Conservation (phyloP, 1,140 invertebrate species). For the Brachionus rotundiformis region DNA sequence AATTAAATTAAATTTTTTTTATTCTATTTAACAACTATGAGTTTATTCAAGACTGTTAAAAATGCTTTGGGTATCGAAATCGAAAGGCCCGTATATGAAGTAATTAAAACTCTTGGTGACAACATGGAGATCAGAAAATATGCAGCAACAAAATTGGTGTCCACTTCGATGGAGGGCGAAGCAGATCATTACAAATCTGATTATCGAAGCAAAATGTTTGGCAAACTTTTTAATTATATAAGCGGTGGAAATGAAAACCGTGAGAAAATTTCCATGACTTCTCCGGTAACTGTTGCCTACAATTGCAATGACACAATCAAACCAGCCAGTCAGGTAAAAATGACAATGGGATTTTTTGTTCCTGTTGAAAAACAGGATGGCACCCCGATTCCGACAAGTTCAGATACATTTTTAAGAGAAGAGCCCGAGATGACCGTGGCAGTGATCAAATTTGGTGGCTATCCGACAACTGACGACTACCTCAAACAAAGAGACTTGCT, state of each 20-base stretch:
- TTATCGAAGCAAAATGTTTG: slow-evolving; percentile 54
- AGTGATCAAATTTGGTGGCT: slow-evolving; percentile 20
- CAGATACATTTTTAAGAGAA: slow-evolving; percentile 16
- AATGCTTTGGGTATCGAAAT: slow-evolving; percentile 20
- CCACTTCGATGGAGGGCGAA: slow-evolving; percentile 55
- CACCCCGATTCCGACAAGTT: neutral
- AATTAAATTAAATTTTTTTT: too few species aligned
- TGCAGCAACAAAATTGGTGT: slow-evolving; percentile 57
- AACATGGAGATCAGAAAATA: slow-evolving; percentile 58
- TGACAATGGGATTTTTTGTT: slow-evolving; percentile 38
- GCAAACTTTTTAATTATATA: slow-evolving; percentile 57
- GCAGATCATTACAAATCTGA: slow-evolving; percentile 51
- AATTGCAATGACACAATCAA: neutral
- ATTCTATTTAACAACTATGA: slow-evolving; percentile 17
- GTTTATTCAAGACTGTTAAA: slow-evolving; percentile 21
- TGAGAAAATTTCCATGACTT: slow-evolving; percentile 52
- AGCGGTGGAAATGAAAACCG: slow-evolving; percentile 55
- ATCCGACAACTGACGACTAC: slow-evolving; percentile 10
- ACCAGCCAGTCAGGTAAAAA: neutral
- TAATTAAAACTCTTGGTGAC: neutral
- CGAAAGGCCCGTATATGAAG: slow-evolving; percentile 3
- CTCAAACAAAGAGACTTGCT: slow-evolving; percentile 7
- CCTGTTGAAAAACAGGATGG: neutral
- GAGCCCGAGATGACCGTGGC: slow-evolving; percentile 28
- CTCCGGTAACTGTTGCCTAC: slow-evolving; percentile 15